Conservation (phyloP, 2,888 invertebrate genomes). For the Epinotia brunnichana region DNA sequence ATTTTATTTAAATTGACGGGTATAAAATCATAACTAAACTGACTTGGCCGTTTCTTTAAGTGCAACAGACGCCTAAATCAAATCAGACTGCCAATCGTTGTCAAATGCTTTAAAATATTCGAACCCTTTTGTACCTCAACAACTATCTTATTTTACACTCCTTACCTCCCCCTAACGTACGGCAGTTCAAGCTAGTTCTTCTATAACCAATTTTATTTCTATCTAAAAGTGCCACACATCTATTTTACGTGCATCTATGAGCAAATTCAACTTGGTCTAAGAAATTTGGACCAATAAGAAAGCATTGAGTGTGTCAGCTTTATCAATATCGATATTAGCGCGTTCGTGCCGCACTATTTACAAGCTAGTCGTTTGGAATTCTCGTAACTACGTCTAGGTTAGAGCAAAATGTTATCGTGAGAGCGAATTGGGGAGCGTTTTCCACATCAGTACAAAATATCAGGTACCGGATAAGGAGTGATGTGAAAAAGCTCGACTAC, state of each 20-base stretch:
- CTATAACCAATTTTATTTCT: conserved; percentile 55
- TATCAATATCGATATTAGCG: conserved; percentile 49
- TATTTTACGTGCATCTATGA: conserved; percentile 76
- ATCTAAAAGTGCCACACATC: conserved; percentile 73
- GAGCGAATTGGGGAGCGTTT: conserved; percentile 62
- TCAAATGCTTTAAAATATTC: conserved; percentile 10
- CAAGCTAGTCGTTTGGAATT: conserved; percentile 47
- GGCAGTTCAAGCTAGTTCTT: conserved; percentile 75
- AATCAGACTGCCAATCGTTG: conserved; percentile 26
- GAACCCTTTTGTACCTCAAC: conserved; percentile 14
- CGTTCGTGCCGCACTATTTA: conserved; percentile 55
- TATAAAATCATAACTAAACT: background rate
- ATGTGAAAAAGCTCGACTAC: conserved; percentile 67
- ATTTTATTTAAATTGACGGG: too few species aligned
- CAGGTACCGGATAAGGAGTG: conserved; percentile 46
- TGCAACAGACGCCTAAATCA: conserved; percentile 10
- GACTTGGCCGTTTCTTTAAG: conserved; percentile 22
- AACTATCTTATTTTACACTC: conserved; percentile 37
- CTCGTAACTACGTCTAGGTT: conserved; percentile 43
- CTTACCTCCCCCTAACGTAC: conserved; percentile 51
- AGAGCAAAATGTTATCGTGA: conserved; percentile 65
- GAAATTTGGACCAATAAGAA: conserved; percentile 69
- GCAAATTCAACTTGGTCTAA: conserved; percentile 70
- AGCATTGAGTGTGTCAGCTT: conserved; percentile 52
- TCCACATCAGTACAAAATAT: conserved; percentile 60